Evolutionary conservation across 2,888 invertebrate genomes (phyloP).

Genomic region (Euclidia mi): DNA sequence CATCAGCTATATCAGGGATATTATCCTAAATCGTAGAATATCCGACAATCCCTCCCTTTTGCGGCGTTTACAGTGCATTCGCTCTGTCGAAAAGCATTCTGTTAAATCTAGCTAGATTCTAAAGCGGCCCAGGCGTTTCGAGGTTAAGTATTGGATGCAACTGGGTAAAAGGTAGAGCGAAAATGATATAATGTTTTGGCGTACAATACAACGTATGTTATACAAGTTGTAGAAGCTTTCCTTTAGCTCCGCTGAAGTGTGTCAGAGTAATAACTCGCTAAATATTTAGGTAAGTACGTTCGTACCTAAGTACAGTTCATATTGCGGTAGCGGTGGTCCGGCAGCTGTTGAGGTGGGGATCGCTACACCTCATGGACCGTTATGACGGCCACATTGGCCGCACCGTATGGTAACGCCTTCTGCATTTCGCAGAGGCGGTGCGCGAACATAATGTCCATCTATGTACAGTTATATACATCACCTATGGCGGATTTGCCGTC

Average conservation of each 20-base stretch:
- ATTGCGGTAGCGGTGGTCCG: slow-evolving; percentile 53
- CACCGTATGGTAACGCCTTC: slow-evolving; percentile 63
- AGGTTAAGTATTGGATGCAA: too few species aligned
- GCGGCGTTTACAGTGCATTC: too few species aligned
- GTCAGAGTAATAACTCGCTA: slow-evolving; percentile 45
- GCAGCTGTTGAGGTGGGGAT: slow-evolving; percentile 53
- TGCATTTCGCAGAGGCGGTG: slow-evolving; percentile 63
- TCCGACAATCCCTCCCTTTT: too few species aligned
- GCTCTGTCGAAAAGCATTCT: too few species aligned
- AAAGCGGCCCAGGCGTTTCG: too few species aligned
- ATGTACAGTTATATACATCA: slow-evolving; percentile 46
- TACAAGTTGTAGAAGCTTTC: too few species aligned
- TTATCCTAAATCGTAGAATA: too few species aligned
- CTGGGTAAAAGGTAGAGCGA: too few species aligned
- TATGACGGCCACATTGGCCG: slow-evolving; percentile 65
- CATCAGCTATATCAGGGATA: too few species aligned
- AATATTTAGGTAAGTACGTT: slow-evolving; percentile 46
- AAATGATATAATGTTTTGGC: too few species aligned
- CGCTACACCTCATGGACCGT: slow-evolving; percentile 63
- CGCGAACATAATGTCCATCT: slow-evolving; percentile 42
- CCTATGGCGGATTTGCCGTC: slow-evolving; percentile 32
- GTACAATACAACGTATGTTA: too few species aligned
- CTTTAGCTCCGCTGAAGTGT: slow-evolving; percentile 6
- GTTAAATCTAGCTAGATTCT: too few species aligned
- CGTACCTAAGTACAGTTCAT: slow-evolving; percentile 57